Evolutionary conservation across 2,113 vertebrate genomes (phyloP), one percentile per base, ranked within the genome.

Genomic region (Platichthys stellatus): DNA sequence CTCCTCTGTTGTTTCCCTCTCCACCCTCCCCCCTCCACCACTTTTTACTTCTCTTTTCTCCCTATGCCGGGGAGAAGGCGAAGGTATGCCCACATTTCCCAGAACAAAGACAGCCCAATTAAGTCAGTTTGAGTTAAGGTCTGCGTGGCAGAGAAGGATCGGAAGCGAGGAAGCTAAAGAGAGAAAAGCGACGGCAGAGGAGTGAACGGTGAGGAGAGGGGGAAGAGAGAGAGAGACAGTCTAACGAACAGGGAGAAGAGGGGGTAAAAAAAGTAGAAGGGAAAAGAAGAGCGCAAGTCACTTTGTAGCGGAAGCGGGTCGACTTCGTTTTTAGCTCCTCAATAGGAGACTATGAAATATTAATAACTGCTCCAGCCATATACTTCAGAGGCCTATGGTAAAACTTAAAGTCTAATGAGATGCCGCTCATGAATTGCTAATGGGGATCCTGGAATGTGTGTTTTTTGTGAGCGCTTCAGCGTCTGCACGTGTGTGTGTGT

Each of bases 101-200:
- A 88, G 82, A 93, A 93, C 93, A 94, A 94, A 94, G 92, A 92
- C 92, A 93, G 91, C 93, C 93, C 93, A 94, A 94, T 94, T 94
- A 94, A 94, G 93, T 94, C 93, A 93, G 90, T 90, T 92, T 94
- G 92, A 94, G 93, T 94, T 94, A 93, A 86, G 92, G 92, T 93
- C 90, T 92, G 88, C 82, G 88, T 86, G 83, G 89, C 82, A 90
- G 87, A 85, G 82, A 78, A 47, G 77, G 80, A 87, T 88, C 60
- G 89, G 81, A 85, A 81, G 78, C 74, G 61, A 71, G 76, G 69
- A 81, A 85, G 66, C 81, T 63, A 78, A 73, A 63, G 79, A 85
- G 83, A 76, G 70, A 80, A 40, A 72, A 74, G 75, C 38, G 47
- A 72, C 31, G 24, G 74, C n/a, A 6, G 74, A 76, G 83, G 66